Base-by-base conservation (phyloP, 2,113 vertebrate genomes). In the Gnathonemus longibarbis region DNA sequence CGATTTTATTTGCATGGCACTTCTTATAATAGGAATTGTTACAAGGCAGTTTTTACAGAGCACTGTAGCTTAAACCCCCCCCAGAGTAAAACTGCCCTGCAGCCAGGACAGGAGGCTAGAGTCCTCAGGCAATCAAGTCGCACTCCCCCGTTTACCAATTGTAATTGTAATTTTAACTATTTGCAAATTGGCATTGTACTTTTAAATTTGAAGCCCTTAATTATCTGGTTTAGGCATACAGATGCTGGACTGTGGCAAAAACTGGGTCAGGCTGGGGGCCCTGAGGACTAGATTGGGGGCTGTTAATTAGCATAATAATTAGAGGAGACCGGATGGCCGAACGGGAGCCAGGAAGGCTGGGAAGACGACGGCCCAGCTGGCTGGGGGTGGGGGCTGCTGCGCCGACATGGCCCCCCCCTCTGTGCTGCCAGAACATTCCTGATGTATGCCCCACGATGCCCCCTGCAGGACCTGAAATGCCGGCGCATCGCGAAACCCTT, bases 401-500 rank as follows among this genome's bases (percentile, higher is more conserved):
- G 9, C n/a, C 8, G 9, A 27, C 62, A 27, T 11, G 62, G 62
- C 35, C 62, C n/a, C 9, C 58, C 62, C 62, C 24, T 31, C 62
- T 31, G 58, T 66, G 9, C 62, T 21, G n/a, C 24, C 62, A 31
- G 62, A 13, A 66, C 62, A 13, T 27, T 31, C n/a, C 27, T 70
- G 62, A 70, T 66, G 17, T 15, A 42, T 42, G 70, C 31, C 27
- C 35, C 62, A 11, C 27, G 10, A 8, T 11, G 9, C 58, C 42
- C 21, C 89, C n/a, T 9, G 1, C 94, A 99, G 98, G 98, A 99
- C 94, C 97, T 99, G 96, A 99, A 99, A 95, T 97, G 96, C 90
- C 97, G 98, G 88, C 96, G 94, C 90, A 98, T 99, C 94, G 97
- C 98, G 90, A 99, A 99, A 94, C 98, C 98, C 21, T 99, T 99